Evolutionary conservation across 2,113 vertebrate species (phyloP).

Genomic region (Mystacornis crossleyi): DNA sequence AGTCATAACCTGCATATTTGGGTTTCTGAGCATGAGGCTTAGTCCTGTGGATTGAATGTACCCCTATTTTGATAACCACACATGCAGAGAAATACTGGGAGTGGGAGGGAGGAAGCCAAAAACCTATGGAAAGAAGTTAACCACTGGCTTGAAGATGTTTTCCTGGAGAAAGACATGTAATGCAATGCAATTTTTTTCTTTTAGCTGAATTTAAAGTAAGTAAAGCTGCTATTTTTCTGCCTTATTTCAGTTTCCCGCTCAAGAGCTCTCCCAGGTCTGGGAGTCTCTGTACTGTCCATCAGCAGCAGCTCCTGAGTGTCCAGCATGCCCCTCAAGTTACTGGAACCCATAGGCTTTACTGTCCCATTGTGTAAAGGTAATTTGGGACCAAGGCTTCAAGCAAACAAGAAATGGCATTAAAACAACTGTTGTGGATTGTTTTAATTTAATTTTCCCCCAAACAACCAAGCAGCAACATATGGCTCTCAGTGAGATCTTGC

Average conservation of each 20-base stretch:
- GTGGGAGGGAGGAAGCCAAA: neutral
- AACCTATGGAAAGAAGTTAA: neutral
- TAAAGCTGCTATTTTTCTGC: neutral
- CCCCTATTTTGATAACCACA: neutral
- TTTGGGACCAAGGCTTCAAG: neutral
- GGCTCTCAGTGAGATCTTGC: neutral
- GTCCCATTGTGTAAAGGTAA: neutral
- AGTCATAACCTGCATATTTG: neutral
- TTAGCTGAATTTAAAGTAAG: neutral
- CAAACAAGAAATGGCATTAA: constrained; percentile 20
- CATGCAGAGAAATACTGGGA: neutral
- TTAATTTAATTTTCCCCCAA: constrained; percentile 8
- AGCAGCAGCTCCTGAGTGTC: neutral
- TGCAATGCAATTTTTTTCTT: neutral
- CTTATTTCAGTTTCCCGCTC: neutral
- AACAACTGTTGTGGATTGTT: neutral
- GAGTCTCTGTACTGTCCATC: neutral
- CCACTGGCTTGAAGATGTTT: neutral
- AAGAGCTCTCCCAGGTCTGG: neutral
- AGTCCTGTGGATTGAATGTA: neutral
- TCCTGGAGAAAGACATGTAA: neutral
- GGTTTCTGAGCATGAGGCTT: neutral
- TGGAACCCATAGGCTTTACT: neutral
- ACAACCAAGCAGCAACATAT: constrained; percentile 1
- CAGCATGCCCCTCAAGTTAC: neutral